Base-by-base conservation (phyloP, 92 coral and sea anemone genomes). In the Ricordea florida region DNA sequence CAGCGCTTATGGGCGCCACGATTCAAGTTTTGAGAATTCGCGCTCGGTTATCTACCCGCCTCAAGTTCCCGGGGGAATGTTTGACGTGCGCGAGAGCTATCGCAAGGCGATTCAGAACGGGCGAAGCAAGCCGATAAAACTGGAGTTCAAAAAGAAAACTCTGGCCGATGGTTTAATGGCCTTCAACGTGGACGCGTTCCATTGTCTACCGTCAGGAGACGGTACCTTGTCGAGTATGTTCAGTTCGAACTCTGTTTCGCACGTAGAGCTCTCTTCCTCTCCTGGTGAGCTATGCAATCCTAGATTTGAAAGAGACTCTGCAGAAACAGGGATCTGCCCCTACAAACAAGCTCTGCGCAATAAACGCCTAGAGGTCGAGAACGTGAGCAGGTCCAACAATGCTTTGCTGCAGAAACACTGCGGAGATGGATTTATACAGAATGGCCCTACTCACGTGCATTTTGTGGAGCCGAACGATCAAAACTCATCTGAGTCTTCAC, bases 1-100 rank as follows among this genome's bases (percentile, higher is more conserved):
- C 14, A 76, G 43, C 22, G 32, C 90, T 2, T 46, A 71, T 21
- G 62, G 83, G 69, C 88, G 68, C 4, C 75, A 85, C 23, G 93
- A 91, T 4, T 91, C 97, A n/a, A 91, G 97, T 57, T 87, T 87
- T 62, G 97, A 89, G 33, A 91, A 87, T 18, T 87, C 96, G 0
- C 83, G 90, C 29, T 90, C 97, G 18, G 85, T 87, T 16, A 50
- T 91, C 30, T 74, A 43, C 28, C 77, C 93, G 0, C 85, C 86
- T 0, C 92, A 84, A 30, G 29, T 79, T 16, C 56, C 85, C 2
- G 48, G 79, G 6, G 92, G 84, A 21, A 82, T 89, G 81, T 91
- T 83, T 57, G 97, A 91, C 66, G 76, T 69, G 76, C 85, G 97
- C 4, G 85, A 76, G 16, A 91, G 97, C 46, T 91, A 91, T 61